phyloP scores from a whole-genome alignment of 2,113 vertebrate genomes.

The Scartelaos histophorus region DNA sequence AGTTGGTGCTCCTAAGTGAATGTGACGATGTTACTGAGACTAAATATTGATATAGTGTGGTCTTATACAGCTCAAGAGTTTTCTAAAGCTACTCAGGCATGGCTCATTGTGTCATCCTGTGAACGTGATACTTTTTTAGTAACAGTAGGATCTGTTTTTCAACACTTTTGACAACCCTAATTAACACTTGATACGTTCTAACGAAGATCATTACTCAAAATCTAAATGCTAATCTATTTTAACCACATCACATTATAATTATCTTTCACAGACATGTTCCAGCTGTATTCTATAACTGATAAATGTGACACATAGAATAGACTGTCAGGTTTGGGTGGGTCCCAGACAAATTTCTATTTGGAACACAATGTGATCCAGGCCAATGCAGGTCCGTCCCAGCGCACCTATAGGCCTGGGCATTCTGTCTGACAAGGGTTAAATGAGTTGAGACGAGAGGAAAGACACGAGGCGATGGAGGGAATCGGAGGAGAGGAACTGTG shows the following conservation, averaged over 20 bases:
- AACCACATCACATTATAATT: neutral
- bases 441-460: slow-evolving; percentile 18
- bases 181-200: neutral
- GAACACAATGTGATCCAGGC: neutral
- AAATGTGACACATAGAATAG: neutral
- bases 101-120: no score
- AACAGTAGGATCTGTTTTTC: no score
- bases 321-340: neutral
- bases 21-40: no score
- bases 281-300: neutral
- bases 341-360: neutral
- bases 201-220: neutral
- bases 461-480: slow-evolving; percentile 8
- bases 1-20: no score
- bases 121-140: no score
- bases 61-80: no score
- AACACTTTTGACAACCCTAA: no score
- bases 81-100: no score
- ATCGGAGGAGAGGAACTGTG: slow-evolving; percentile 25
- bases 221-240: neutral
- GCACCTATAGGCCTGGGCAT: neutral
- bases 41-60: no score
- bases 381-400: slow-evolving; percentile 2
- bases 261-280: neutral
- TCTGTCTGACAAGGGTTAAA: slow-evolving; percentile 24